These are phyloP conservation scores for Pachyuromys duprasi DNA, from an alignment of 2,797 vertebrate genomes.

Conservation along the genomic window DNA sequence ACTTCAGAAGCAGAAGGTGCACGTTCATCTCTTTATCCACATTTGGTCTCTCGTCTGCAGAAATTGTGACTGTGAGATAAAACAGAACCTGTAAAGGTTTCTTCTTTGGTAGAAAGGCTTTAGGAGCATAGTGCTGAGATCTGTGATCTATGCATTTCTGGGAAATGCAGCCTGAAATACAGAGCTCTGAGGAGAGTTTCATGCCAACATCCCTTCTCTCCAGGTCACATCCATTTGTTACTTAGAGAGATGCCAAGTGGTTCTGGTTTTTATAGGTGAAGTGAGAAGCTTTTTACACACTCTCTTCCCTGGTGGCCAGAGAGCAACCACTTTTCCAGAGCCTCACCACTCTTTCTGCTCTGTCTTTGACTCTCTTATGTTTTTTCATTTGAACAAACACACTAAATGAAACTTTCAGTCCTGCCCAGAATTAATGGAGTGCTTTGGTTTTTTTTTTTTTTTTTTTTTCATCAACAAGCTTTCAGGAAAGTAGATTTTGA, in stretches of 20 bases:
- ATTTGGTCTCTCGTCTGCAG: conserved; percentile 7
- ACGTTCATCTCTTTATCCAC: not conserved
- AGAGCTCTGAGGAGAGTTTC: conserved; percentile 61
- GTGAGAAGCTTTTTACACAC: conserved; percentile 81
- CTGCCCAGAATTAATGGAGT: conserved; percentile 4
- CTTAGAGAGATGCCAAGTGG: conserved; percentile 78
- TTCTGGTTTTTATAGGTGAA: conserved; percentile 78
- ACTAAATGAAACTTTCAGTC: conserved; percentile 57
- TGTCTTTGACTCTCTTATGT: conserved; percentile 47
- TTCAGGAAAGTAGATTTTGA: conserved; percentile 53
- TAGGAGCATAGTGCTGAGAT: not conserved
- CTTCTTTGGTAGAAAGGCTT: conserved; percentile 19
- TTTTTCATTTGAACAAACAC: conserved; percentile 24
- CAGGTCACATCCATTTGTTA: conserved; percentile 77
- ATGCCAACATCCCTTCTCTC: conserved; percentile 68
- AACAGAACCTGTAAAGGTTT: conserved; percentile 29
- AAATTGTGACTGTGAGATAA: conserved; percentile 31
- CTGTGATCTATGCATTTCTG: conserved; percentile 34
- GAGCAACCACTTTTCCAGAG: conserved; percentile 32
- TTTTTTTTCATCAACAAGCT: not conserved
- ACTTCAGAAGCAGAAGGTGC: conserved; percentile 28
- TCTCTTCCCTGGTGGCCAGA: conserved; percentile 64
- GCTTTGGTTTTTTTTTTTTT: conserved; percentile 1
- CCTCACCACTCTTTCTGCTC: not conserved
- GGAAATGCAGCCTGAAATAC: conserved; percentile 65